Evolutionary conservation across 2,888 invertebrate species (phyloP), one percentile per base, ranked within the genome.

Genomic region (Tipula lateralis): DNA sequence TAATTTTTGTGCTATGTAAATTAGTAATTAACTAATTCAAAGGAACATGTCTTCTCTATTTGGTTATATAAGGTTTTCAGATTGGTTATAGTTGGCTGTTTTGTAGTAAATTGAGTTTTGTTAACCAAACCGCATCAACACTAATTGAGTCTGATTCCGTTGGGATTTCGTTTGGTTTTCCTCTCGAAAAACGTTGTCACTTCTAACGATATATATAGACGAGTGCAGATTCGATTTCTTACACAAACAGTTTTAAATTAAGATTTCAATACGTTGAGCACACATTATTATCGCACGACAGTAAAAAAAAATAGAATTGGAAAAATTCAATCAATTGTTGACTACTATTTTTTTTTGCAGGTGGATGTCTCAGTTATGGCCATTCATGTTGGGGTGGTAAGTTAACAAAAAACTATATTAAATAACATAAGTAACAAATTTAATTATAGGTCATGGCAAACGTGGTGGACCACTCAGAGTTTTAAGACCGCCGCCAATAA

Each of bases 321-420:
- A 1, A 44, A 32, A 44, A 44, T n/a, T n/a, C 44, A 44, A 44
- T 44, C 9, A 19, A 66, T 66, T 66, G 66, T 66, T 66, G 66
- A 66, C 19, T 66, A 66, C 82, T 13, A 0, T 83, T 83, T 2
- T 34, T 36, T 19, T 32, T 83, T 83, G 16, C 83, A 83, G 83
- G 83, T 36, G 34, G 36, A 34, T 83, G 83, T 83, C 83, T 83
- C 24, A 83, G 83, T 36, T 83, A 36, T 83, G 83, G 83, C 44
- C 83, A 83, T 83, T 83, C 83, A 6, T 83, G 83, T 83, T 83
- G 83, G 83, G 83, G 83, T 83, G 83, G 39, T 30, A 84, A 84
- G 84, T 9, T 82, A 7, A 80, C 3, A 50, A 32, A 80, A 82
- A 82, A n/a, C 30, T 7, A 32, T 13, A 29, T 13, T 6, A 6